Conservation (phyloP, 2,113 vertebrate species). For the Phocoena sinus region DNA sequence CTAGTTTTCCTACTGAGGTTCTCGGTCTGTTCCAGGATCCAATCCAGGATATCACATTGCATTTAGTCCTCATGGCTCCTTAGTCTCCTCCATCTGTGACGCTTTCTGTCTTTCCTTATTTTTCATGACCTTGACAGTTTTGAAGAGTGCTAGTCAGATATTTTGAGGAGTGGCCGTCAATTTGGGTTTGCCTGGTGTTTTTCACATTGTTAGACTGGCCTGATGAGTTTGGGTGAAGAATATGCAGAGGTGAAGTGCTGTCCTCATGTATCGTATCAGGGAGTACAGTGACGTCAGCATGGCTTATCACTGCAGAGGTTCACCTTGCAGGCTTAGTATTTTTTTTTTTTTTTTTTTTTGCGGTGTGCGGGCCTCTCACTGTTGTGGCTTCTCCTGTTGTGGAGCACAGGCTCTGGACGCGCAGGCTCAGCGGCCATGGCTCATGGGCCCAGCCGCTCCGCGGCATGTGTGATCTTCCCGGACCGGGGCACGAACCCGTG, state of each 20-base stretch:
- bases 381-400: too few species aligned
- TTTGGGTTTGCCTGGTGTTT: neutral
- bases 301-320: neutral
- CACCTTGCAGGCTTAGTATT: neutral
- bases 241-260: neutral
- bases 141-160: neutral
- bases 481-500: too few species aligned
- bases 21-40: neutral
- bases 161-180: neutral
- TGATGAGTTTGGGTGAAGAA: neutral
- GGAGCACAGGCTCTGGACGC: too few species aligned
- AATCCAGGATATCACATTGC: neutral
- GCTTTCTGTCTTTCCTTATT: neutral
- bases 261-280: fast-evolving
- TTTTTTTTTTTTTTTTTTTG: too few species aligned
- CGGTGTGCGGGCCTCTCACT: too few species aligned
- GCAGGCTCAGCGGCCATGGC: too few species aligned
- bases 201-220: neutral
- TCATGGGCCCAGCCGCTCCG: too few species aligned
- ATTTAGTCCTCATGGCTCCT: neutral
- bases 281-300: fast-evolving
- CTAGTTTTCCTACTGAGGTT: neutral
- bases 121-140: neutral
- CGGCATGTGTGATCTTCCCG: too few species aligned
- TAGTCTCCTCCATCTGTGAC: neutral